A percentile compares a stretch with the other conserved stretches of the same genome.
Evolutionary conservation across 2,797 vertebrate species (phyloP).

Genomic region (Erpetoichthys calabaricus): DNA sequence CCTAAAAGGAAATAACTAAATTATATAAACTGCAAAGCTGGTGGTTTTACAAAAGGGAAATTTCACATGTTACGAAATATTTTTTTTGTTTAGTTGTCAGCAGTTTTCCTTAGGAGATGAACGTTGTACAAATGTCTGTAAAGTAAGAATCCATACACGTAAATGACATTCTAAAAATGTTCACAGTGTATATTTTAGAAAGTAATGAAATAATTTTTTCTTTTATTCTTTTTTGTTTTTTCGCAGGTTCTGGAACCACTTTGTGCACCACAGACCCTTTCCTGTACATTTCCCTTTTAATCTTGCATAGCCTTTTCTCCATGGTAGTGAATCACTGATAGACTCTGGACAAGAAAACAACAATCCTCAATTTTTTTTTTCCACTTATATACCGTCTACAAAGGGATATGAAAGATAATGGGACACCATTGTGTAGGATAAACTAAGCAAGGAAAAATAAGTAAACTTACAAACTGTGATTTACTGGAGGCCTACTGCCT

Average conservation of each 20-base stretch:
- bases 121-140: no score
- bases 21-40: no score
- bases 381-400: slow-evolving; percentile 47
- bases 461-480: slow-evolving; percentile 19
- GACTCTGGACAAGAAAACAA: slow-evolving; percentile 29
- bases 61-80: no score
- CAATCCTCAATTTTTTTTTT: slow-evolving; percentile 11
- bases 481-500: slow-evolving; percentile 21
- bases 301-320: slow-evolving; percentile 67
- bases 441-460: slow-evolving; percentile 7
- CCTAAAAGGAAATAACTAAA: no score
- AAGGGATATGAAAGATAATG: slow-evolving; percentile 25
- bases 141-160: no score
- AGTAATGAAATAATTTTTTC: neutral
- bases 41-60: no score
- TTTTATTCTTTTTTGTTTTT: slow-evolving; percentile 20
- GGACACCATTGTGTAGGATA: slow-evolving; percentile 25
- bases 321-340: slow-evolving; percentile 65
- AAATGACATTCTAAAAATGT: no score
- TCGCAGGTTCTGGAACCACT: slow-evolving; percentile 57
- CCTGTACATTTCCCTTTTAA: slow-evolving; percentile 57
- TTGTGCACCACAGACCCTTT: slow-evolving; percentile 50
- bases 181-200: no score
- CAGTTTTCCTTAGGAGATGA: no score
- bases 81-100: no score